Evolutionary conservation across 2,797 vertebrate genomes (phyloP), one percentile per base, ranked within the genome.

Genomic region (Urophycis tenuis): DNA sequence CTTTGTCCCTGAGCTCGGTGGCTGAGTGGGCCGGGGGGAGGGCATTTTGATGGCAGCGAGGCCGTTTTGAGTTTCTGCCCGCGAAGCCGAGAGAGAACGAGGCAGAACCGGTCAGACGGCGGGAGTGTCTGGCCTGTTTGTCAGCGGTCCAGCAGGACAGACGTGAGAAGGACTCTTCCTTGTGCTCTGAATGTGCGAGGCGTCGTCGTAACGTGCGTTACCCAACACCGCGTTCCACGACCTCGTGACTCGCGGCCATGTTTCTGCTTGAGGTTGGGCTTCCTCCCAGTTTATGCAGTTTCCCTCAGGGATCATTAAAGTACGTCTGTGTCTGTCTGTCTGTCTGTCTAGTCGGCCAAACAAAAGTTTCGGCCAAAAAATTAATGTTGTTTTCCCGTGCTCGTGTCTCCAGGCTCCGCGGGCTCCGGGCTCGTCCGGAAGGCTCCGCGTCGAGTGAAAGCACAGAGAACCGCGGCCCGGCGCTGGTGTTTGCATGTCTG

Each of bases 401-500:
- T 78, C 74, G 70, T 80, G 75, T 81, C 79, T 78, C 83, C 77
- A 80, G 77, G 79, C 85, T 75, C 76, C 83, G 75, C 3, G 3
- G 73, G 75, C 81, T 83, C 74, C 72, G 75, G 80, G 82, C 74
- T 1, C 75, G 71, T 45, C 32, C 77, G 80, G 72, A 83, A 82
- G 22, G 70, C 81, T 85, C 80, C 72, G 60, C 10, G 19, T 75
- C 72, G 78, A 85, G 77, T 67, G 49, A 4, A 80, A 74, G 75
- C 49, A 79, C 8, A 67, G 80, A 87, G 85, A 77, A 80, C 83
- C 6, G 78, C 81, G 74, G 33, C 77, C 74, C 75, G 32, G 79
- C 69, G 74, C 81, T 77, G n/a, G 41, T 85, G 81, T 87, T 86
- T 89, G 87, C 87, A 82, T 77, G 88, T 86, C 84, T 81, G 73